Base-by-base conservation (phyloP, 2,888 invertebrate species). In the Oeneis ivallda region DNA sequence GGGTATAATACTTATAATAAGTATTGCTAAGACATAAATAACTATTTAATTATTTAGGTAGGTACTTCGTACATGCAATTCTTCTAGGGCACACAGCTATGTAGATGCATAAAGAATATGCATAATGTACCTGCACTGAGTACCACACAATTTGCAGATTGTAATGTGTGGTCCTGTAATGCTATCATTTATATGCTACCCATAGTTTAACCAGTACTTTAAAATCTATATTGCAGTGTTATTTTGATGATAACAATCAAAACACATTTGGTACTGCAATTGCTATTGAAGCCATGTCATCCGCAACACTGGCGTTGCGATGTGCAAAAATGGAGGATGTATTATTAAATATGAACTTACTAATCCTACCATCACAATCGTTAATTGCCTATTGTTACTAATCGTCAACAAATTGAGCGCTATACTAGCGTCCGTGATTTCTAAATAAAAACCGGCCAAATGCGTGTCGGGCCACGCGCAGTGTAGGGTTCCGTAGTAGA, bases 361-460 rank as follows among this genome's bases (percentile, higher is more conserved):
- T 60, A 43, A 61, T 34, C 45, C 45, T 57, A 57, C 59, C 59
- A 56, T 62, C 19, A 37, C 62, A 43, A 67, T 39, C 9, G 11
- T 76, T 5, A 26, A 26, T 26, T 79, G 75, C 75, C 77, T 74
- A 79, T 76, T 71, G 70, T 78, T 83, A 62, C 69, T 71, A 77
- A 83, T 83, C 78, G 72, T 72, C 73, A 78, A 75, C 76, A 45
- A 58, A 82, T 81, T 78, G 79, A 64, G 70, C 71, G 70, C 74
- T 72, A 74, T 61, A 47, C 26, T 26, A 26, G 26, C 26, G 26
- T 26, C n/a, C n/a, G n/a, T n/a, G n/a, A n/a, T n/a, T n/a, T n/a
- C n/a, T n/a, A n/a, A n/a, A n/a, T n/a, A n/a, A n/a, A n/a, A n/a
- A n/a, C n/a, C n/a, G n/a, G n/a, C n/a, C n/a, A n/a, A n/a, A n/a